phyloP scores from a whole-genome alignment of 2,888 invertebrate genomes.

The Apamea sordens region DNA sequence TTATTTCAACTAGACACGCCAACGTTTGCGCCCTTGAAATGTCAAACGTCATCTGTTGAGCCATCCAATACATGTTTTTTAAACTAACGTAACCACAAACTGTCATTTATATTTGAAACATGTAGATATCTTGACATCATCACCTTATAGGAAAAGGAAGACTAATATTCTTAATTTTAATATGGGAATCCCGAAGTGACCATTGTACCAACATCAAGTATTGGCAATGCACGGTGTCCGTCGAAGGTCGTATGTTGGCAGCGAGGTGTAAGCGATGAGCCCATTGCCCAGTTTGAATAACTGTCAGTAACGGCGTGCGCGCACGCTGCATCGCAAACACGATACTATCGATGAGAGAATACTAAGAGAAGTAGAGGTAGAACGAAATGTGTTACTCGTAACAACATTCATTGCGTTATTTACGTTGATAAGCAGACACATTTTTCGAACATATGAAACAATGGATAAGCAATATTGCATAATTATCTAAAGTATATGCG shows the following conservation, averaged over 20 bases:
- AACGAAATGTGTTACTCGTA: not conserved
- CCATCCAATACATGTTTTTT: not conserved
- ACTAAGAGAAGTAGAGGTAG: conserved; percentile 15
- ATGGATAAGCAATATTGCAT: not conserved
- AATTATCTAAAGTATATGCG: not conserved
- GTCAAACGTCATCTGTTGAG: not conserved
- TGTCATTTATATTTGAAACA: conserved; percentile 41
- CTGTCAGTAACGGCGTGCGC: conserved; percentile 72
- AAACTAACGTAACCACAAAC: conserved; percentile 21
- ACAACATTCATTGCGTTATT: too few species aligned
- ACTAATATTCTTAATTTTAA: not conserved
- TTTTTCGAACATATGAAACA: too few species aligned
- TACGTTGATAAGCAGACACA: too few species aligned
- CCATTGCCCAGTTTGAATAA: conserved; percentile 71
- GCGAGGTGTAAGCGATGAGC: conserved; percentile 39
- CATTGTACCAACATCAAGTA: conserved; percentile 36
- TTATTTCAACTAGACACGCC: not conserved
- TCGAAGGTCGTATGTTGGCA: conserved; percentile 44
- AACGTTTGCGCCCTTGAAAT: conserved; percentile 23
- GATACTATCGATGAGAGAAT: conserved; percentile 46
- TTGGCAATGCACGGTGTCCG: conserved; percentile 16
- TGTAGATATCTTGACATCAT: conserved; percentile 34
- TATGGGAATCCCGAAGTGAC: conserved; percentile 45
- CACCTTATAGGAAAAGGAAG: conserved; percentile 3
- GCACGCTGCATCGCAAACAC: conserved; percentile 65